Evolutionary conservation across 1,140 invertebrate genomes (phyloP).

Genomic region (Bombus vancouverensis): DNA sequence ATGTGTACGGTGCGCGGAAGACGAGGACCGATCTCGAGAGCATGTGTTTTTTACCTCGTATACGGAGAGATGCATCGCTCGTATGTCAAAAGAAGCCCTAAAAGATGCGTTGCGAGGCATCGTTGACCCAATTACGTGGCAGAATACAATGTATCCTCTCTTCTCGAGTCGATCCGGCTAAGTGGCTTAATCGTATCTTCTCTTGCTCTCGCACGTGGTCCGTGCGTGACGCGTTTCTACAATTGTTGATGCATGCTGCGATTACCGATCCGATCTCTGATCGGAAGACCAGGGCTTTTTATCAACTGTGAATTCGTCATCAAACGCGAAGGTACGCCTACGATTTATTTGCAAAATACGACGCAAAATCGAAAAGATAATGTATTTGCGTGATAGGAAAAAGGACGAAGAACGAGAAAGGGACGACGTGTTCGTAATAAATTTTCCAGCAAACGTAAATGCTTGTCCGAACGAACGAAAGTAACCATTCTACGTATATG

Average conservation of each 20-base stretch:
- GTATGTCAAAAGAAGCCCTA: constrained; percentile 2
- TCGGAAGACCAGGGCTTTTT: not conserved
- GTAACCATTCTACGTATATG: not conserved
- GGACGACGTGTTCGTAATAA: not conserved
- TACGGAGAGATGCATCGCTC: constrained; percentile 1
- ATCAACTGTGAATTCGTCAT: not conserved
- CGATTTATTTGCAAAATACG: not conserved
- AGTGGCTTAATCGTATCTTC: not conserved
- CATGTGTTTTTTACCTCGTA: not conserved
- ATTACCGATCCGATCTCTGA: not conserved
- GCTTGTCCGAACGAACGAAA: not conserved
- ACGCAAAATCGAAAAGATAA: too few species aligned
- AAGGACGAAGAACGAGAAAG: not conserved
- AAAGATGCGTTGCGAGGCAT: constrained; percentile 42
- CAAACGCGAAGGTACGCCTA: not conserved
- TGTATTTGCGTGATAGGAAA: too few species aligned
- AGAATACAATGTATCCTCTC: constrained; percentile 36
- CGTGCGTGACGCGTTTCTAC: not conserved
- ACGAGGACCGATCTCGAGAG: not conserved
- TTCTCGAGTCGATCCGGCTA: constrained; percentile 16
- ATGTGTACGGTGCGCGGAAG: too few species aligned
- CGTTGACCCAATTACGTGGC: constrained; percentile 60
- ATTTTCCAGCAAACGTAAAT: not conserved
- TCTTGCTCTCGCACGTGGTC: not conserved
- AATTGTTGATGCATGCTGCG: constrained; percentile 23